Base-by-base conservation (phyloP, 2,797 vertebrate genomes). In the Chrosomus eos region DNA sequence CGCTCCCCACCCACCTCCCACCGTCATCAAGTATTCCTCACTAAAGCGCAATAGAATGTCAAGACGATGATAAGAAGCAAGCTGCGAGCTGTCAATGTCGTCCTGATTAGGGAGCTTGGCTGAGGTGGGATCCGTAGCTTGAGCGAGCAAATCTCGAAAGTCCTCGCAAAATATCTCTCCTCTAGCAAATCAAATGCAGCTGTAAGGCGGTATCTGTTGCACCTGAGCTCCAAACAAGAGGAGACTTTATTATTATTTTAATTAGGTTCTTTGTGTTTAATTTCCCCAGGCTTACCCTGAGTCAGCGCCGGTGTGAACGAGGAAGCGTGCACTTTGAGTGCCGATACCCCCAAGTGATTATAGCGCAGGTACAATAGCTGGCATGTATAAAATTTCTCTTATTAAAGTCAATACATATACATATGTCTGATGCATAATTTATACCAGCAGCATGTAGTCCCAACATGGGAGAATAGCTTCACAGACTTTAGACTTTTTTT, bases 381-480 rank as follows among this genome's bases (percentile, higher is more conserved):
- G 87, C 89, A 87, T 91, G 90, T 92, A 92, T 91, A 91, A 94
- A 95, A 92, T 91, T 91, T 93, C 90, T 93, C 90, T 93, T 94
- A 94, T 94, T 94, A 94, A 94, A 95, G 94, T 94, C 93, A 95
- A 94, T 94, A 94, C 91, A 93, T 93, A 94, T 93, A 93, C 93
- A 94, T 94, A 93, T 93, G 93, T 93, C 91, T 94, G 90, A 94
- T 95, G 94, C 94, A 95, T 95, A 95, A 95, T 95, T 95, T 95
- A 96, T 96, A 90, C 85, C 83, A 90, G 91, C 92, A 91, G 92
- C 87, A 93, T 92, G 75, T 91, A 91, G 89, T 87, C 67, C 86
- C 84, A 91, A 88, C 94, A 91, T 90, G 81, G 89, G 93, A 94
- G 94, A 92, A 92, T 93, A 91, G 86, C 90, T 93, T 93, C 88